A percentile compares a stretch with the other conserved stretches of the same genome.
Conservation (phyloP, 30 jellyfish, hydroid and myxozoan genomes). For the Hydractinia symbiolongicarpus region DNA sequence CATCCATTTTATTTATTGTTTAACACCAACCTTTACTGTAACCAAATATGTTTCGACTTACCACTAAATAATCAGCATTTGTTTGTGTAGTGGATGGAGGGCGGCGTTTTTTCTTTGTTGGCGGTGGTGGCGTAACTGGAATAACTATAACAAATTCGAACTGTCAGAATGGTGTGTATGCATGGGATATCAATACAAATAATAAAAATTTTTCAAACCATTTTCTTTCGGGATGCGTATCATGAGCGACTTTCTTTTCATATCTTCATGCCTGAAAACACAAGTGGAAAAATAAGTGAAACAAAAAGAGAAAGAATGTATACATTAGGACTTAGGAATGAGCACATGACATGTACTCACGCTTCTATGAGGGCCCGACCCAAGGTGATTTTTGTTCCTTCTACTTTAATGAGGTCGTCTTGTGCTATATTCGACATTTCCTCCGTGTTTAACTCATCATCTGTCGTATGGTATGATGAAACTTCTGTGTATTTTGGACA, state of each 20-base stretch:
- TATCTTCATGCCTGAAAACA: conserved; percentile 69
- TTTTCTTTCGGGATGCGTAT: conserved; percentile 81
- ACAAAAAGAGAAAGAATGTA: no score
- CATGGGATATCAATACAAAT: background rate
- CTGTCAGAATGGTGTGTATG: background rate
- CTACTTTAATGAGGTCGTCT: conserved; percentile 84
- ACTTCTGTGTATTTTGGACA: conserved; percentile 92
- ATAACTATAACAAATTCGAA: conserved; percentile 15
- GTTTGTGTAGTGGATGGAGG: conserved; percentile 67
- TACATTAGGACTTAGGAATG: background rate
- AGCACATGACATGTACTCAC: conserved; percentile 33
- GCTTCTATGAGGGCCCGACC: conserved; percentile 93
- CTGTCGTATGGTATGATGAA: conserved; percentile 38
- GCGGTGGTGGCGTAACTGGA: conserved; percentile 42
- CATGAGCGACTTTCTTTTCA: conserved; percentile 68
- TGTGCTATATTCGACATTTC: conserved; percentile 67
- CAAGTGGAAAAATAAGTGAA: background rate
- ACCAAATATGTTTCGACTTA: conserved; percentile 1
- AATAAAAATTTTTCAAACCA: conserved; percentile 9
- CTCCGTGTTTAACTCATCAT: conserved; percentile 60
- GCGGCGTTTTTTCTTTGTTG: conserved; percentile 68
- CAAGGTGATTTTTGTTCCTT: conserved; percentile 86
- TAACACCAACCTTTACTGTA: background rate
- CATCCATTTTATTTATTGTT: background rate
- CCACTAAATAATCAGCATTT: conserved; percentile 84